Conservation (phyloP, 64 coral and sea anemone species). For the Anthopleura sola region DNA sequence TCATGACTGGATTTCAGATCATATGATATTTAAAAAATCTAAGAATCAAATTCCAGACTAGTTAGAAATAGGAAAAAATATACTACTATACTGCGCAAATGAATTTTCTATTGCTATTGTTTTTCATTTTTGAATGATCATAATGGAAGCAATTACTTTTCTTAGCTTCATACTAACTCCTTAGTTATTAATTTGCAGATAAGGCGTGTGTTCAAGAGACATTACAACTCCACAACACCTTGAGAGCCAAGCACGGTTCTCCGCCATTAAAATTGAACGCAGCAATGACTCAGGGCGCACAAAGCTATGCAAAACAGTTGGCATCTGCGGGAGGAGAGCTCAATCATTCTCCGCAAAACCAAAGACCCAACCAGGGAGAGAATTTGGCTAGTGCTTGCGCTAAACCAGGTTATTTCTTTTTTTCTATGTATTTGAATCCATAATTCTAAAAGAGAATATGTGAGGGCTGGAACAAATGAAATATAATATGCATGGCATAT, state of each 20-base stretch:
- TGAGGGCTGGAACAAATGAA: no score
- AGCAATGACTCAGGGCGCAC: constrained; percentile 1
- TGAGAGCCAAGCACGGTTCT: constrained; percentile 23
- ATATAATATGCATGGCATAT: no score
- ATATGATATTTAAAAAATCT: no score
- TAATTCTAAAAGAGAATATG: no score
- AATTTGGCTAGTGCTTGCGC: constrained; percentile 24
- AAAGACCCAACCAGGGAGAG: constrained; percentile 33
- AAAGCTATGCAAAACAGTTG: constrained; percentile 16
- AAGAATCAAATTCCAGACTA: no score
- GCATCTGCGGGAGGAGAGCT: constrained; percentile 15
- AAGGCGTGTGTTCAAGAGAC: constrained; percentile 16
- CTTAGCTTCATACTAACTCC: neutral
- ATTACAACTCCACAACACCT: constrained; percentile 17
- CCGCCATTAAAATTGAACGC: constrained; percentile 12
- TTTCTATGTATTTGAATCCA: no score
- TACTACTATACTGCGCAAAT: no score
- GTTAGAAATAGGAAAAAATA: no score
- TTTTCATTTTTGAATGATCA: no score
- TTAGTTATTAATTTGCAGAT: neutral
- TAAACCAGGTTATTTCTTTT: constrained; percentile 18
- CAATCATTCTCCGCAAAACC: constrained; percentile 16
- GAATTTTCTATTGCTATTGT: no score
- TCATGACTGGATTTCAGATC: no score
- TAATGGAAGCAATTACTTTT: neutral